Base-by-base conservation (phyloP, 2,888 invertebrate species). In the Prenolepis imparis region DNA sequence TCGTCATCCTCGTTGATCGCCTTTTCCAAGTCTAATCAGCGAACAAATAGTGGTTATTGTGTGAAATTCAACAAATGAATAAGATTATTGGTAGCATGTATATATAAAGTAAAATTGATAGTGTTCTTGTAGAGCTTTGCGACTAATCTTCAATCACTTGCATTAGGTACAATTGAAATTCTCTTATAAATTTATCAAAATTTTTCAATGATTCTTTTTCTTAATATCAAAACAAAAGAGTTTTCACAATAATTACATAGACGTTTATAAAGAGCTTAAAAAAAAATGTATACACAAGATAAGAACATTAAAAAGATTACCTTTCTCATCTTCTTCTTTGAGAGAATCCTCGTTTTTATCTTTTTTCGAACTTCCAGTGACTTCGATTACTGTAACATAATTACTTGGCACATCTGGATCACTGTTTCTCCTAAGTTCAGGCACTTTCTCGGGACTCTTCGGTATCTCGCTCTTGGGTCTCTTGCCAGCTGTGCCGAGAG, bases 311-410 rank as follows among this genome's bases (percentile, higher is more conserved):
- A 24, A 57, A 72, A 70, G 32, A 18, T 18, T 95, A 92, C 95
- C 95, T 89, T 94, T 94, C 36, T 93, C 93, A 85, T 94, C 94
- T 83, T 94, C 93, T 64, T 95, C 95, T 90, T 95, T 95, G 93
- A 97, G 97, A 92, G 96, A 95, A 68, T 92, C 93, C 41, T 93
- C 93, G 67, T 91, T 89, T 87, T 94, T 93, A 55, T 94, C 94
- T 83, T 94, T 94, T 87, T 94, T 94, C 64, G 94, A 92, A 89
- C 93, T 94, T 94, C 98, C 98, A 95, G 98, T 98, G 57, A 98
- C 98, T 96, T 98, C 97, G 92, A 98, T 98, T 89, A 98, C 98
- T 85, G 98, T 98, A 89, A 98, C 97, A 95, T 98, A 98, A 95
- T 98, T 96, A 91, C 95, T 96, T 73, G 94, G 94, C 82, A 94